Conservation (phyloP, 2,797 vertebrate species). For the Mionectes olivaceus region DNA sequence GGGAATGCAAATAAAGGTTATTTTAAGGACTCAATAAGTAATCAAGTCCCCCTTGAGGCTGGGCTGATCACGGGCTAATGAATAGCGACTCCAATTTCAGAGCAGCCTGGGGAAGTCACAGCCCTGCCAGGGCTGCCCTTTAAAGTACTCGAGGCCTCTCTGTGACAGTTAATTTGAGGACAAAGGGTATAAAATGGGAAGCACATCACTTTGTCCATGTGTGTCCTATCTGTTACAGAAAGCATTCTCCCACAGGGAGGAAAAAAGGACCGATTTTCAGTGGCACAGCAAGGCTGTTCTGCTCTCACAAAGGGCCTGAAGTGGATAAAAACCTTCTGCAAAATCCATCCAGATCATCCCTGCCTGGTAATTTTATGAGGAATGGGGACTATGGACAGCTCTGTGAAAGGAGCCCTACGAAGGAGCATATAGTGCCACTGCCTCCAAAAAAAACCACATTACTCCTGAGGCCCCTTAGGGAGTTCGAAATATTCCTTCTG, state of each 20-base stretch:
- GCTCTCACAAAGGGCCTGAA: not conserved
- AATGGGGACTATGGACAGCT: not conserved
- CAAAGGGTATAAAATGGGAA: constrained; percentile 25
- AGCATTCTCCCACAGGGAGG: not conserved
- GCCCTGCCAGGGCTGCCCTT: not conserved
- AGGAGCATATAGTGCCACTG: not conserved
- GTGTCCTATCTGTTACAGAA: not conserved
- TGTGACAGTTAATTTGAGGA: constrained; percentile 8
- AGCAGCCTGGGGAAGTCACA: not conserved
- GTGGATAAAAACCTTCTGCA: not conserved
- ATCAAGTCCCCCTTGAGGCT: constrained; percentile 8
- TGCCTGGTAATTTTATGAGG: not conserved
- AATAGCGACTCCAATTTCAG: not conserved
- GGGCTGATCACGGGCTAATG: constrained; percentile 4
- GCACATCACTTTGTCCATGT: not conserved
- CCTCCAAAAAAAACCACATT: not conserved
- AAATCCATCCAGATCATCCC: not conserved
- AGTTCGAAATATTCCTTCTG: not conserved
- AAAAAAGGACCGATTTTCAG: not conserved
- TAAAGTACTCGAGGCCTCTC: not conserved
- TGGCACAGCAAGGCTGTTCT: not conserved
- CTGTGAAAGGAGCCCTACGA: not conserved
- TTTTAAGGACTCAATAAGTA: constrained; percentile 33
- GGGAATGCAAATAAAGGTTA: constrained; percentile 29
- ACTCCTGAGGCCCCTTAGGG: not conserved